Base-by-base conservation (phyloP, 2,113 vertebrate species). In the Mandrillus leucophaeus region DNA sequence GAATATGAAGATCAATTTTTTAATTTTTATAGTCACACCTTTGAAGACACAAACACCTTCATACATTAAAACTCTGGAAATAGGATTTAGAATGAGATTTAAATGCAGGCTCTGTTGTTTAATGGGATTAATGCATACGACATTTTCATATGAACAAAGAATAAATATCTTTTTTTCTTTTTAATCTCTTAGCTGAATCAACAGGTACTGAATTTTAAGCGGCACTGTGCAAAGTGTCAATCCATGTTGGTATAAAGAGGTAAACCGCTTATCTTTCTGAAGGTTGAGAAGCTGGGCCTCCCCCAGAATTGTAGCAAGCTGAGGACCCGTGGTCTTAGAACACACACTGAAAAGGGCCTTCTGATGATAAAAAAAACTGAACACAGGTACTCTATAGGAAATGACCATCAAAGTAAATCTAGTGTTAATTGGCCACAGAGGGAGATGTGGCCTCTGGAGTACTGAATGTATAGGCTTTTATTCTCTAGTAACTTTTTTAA, bases 351-450 rank as follows among this genome's bases (percentile, higher is more conserved):
- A 55, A 72, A 82, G 80, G 14, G 14, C 50, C 38, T 82, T 35
- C 72, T 90, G 52, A 64, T 64, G 27, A 64, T 64, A 13, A 76
- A 20, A 80, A 88, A 20, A 90, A 20, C 22, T 8, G 59, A 75
- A 73, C 48, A 88, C 22, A 9, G 13, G 32, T 64, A 86, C 90
- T 91, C 78, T 57, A 1, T n/a, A 66, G 59, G 70, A 87, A 97
- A 64, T 84, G 70, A 38, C 83, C 35, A 48, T 80, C 82, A 81
- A 76, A 95, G 93, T 91, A 92, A 87, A 79, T 95, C 83, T 50
- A 17, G 22, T 40, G 40, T 11, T 50, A 92, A 97, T 96, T 97
- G 96, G 90, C 87, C 97, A 92, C 96, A 72, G 57, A 97, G 96
- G 96, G 96, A 97, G 95, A 82, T 73, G 8, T 30, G 43, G 23